phyloP scores from a whole-genome alignment of 2,113 vertebrate species.

The Myiagra hebetior region DNA sequence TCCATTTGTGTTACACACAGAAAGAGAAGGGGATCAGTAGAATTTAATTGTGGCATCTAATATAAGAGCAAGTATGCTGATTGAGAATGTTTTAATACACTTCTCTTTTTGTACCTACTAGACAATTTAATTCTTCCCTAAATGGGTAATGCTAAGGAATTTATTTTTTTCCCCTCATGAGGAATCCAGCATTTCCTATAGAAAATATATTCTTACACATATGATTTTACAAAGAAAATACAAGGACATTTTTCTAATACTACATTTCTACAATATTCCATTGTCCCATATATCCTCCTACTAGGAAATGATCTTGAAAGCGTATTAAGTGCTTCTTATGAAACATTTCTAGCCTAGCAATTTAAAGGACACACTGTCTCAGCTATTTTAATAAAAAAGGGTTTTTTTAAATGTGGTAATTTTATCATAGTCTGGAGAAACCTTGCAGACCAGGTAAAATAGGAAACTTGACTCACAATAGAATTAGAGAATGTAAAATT shows the following conservation, averaged over 20 bases:
- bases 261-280: neutral
- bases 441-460: neutral
- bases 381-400: neutral
- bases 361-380: neutral
- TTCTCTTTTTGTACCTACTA: neutral
- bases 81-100: neutral
- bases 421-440: conserved; percentile 20
- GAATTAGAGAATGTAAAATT: neutral
- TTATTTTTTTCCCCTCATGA: neutral
- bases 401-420: neutral
- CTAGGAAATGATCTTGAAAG: neutral
- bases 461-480: neutral
- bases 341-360: neutral
- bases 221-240: neutral
- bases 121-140: neutral
- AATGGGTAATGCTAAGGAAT: neutral
- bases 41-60: conserved; percentile 15
- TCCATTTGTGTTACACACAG: neutral
- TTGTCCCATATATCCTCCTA: neutral
- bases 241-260: neutral
- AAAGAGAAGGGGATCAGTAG: neutral
- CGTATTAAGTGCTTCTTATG: neutral
- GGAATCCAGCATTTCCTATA: neutral
- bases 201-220: neutral
- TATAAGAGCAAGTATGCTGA: neutral